Evolutionary conservation across 2,797 vertebrate species (phyloP).

Genomic region (Fratercula arctica): DNA sequence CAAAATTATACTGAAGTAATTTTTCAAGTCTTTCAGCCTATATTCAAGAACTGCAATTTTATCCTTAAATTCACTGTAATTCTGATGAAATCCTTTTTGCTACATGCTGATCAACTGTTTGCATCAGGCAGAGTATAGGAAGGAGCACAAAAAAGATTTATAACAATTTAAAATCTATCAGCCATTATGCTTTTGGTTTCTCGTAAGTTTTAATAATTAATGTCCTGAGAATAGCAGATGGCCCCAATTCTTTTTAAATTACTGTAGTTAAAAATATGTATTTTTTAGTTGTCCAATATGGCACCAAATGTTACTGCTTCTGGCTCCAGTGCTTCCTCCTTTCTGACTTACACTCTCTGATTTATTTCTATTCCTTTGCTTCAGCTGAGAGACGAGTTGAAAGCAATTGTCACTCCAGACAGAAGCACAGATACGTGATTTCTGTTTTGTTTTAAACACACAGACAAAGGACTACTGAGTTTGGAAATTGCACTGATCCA

Average conservation of each 20-base stretch:
- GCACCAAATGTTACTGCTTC: slow-evolving; percentile 32
- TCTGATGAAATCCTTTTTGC: neutral
- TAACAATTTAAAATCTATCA: neutral
- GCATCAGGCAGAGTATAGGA: neutral
- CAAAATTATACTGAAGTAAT: neutral
- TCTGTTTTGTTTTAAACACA: neutral
- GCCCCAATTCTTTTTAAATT: slow-evolving; percentile 29
- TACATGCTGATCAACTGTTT: neutral
- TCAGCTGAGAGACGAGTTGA: neutral
- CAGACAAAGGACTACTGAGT: neutral
- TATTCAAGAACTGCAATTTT: slow-evolving; percentile 6
- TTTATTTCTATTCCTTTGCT: slow-evolving; percentile 1
- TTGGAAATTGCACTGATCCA: neutral
- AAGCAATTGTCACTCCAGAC: neutral
- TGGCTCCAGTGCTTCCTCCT: neutral
- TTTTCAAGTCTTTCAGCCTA: neutral
- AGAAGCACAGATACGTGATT: neutral
- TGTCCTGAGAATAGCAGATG: slow-evolving; percentile 33
- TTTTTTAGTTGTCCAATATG: neutral
- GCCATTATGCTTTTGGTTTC: neutral
- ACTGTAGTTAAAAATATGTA: neutral
- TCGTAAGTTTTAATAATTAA: slow-evolving; percentile 50
- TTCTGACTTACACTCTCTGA: neutral
- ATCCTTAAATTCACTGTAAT: neutral
- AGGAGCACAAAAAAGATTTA: neutral